phyloP scores from a whole-genome alignment of 2,888 invertebrate genomes.

The Zhengitettix transpicula region DNA sequence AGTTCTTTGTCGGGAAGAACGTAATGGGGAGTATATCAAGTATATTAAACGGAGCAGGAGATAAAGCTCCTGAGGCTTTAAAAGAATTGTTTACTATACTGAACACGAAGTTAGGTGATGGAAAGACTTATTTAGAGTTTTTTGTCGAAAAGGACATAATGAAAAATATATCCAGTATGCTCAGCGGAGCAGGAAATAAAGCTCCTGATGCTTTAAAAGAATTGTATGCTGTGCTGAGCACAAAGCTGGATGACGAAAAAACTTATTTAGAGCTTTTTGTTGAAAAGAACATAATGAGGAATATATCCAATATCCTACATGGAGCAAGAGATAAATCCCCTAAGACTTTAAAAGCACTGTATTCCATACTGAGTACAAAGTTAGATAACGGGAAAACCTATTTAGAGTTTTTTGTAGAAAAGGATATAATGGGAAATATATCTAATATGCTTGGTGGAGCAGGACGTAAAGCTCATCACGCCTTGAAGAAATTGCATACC shows the following conservation, averaged over 20 bases:
- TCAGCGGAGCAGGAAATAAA: neutral
- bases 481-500: neutral
- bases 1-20: neutral
- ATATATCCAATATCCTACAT: neutral
- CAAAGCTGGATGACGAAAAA: neutral
- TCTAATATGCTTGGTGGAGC: neutral
- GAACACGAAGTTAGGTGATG: neutral
- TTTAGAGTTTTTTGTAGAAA: too few species aligned
- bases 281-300: neutral
- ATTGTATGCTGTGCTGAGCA: neutral
- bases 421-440: neutral
- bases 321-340: neutral
- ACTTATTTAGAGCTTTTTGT: neutral
- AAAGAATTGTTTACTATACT: neutral
- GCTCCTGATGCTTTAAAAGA: neutral
- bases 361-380: too few species aligned
- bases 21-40: conserved; percentile 14
- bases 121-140: neutral
- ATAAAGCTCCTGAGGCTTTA: conserved; percentile 11
- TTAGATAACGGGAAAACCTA: too few species aligned
- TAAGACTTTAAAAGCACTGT: too few species aligned
- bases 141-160: neutral
- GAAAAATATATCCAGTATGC: neutral
- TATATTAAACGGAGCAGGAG: conserved; percentile 16
- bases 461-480: neutral